A percentile compares a stretch with the other conserved stretches of the same genome.
Conservation (phyloP, 2,888 invertebrate species). For the Macaria liturata region DNA sequence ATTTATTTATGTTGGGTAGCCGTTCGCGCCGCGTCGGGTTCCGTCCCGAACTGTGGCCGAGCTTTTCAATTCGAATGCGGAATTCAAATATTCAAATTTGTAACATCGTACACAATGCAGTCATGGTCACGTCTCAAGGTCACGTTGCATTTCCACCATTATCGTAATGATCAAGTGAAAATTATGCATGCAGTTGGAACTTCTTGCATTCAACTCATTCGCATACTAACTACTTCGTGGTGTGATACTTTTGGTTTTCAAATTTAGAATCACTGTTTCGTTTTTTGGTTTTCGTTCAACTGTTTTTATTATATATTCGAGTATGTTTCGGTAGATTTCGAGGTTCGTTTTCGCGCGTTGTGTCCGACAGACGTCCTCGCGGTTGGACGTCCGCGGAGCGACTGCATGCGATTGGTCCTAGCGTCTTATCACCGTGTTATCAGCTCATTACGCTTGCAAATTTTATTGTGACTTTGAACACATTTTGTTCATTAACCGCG, state of each 20-base stretch:
- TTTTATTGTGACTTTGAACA: slow-evolving; percentile 45
- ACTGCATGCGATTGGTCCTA: slow-evolving; percentile 56
- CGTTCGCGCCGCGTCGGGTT: slow-evolving; percentile 26
- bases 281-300: slow-evolving; percentile 41
- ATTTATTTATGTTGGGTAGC: slow-evolving; percentile 17
- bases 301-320: slow-evolving; percentile 46
- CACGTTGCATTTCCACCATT: slow-evolving; percentile 55
- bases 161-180: slow-evolving; percentile 63
- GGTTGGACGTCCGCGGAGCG: slow-evolving; percentile 63
- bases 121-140: slow-evolving; percentile 64
- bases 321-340: slow-evolving; percentile 54
- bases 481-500: slow-evolving; percentile 43
- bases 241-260: neutral
- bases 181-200: slow-evolving; percentile 63
- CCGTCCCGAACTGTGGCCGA: slow-evolving; percentile 29
- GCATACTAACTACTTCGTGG: neutral
- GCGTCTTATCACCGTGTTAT: slow-evolving; percentile 61
- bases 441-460: slow-evolving; percentile 41
- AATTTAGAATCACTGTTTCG: slow-evolving; percentile 19
- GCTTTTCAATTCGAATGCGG: slow-evolving; percentile 52
- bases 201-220: slow-evolving; percentile 45
- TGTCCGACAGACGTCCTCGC: slow-evolving; percentile 59
- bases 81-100: slow-evolving; percentile 65
- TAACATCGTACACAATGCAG: slow-evolving; percentile 53
- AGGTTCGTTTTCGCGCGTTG: slow-evolving; percentile 60